Base-by-base conservation (phyloP, 2,797 vertebrate genomes). In the Furcifer pardalis region DNA sequence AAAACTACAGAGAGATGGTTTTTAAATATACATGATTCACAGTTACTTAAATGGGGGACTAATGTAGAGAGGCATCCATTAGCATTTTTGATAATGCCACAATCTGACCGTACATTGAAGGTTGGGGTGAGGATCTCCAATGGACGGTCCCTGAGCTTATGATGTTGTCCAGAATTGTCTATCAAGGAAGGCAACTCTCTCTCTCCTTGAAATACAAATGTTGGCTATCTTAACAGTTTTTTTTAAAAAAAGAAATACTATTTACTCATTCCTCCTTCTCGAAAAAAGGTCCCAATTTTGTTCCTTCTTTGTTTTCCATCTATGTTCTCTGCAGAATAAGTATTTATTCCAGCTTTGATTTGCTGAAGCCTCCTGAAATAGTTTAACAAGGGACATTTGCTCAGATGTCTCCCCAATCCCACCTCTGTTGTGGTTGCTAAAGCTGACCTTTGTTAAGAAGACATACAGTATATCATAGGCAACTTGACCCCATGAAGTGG, bases 371-470 rank as follows among this genome's bases (percentile, higher is more conserved):
- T 92, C 91, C 88, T 88, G 94, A 95, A 96, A 94, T 94, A 95
- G 95, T 96, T 96, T 96, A 96, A 96, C 95, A 96, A 96, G 95
- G 92, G 96, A 95, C 95, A 95, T 96, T 95, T 95, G 94, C 95
- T 95, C 91, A 95, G 95, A 96, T 96, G 94, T 96, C 94, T 95
- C 93, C 95, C 94, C 96, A 96, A 96, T 96, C 95, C 96, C 94
- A 94, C 94, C 94, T 95, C 95, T 96, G 95, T 94, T 94, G 95
- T 95, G 95, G 96, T 95, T 96, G 95, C 95, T 96, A 96, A 96
- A 95, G 93, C 95, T 94, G 95, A 95, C 95, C 95, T 96, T 95
- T 93, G 94, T 93, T 96, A 96, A 96, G 95, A 95, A 95, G 94
- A 91, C 93, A 93, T 93, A 95, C 95, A 49, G 46, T n/a, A n/a